Conservation (phyloP, 2,113 vertebrate species). For the Varanus komodoensis region DNA sequence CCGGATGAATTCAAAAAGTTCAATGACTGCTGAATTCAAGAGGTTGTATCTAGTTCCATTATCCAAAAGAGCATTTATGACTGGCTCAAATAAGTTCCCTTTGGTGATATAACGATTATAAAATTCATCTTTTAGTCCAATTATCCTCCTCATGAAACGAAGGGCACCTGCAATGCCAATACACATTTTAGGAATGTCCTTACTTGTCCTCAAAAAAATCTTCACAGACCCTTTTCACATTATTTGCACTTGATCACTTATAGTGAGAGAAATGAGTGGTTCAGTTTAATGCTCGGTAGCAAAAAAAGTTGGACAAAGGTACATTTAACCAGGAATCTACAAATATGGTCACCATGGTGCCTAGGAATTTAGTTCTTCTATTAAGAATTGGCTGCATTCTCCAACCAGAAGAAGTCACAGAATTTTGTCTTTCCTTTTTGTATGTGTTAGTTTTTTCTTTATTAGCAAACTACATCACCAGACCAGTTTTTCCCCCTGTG, state of each 20-base stretch:
- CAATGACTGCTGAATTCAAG: slow-evolving; percentile 96
- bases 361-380: neutral
- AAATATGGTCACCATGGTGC: neutral
- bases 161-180: slow-evolving; percentile 85
- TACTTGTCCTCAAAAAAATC: neutral
- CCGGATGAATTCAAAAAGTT: slow-evolving; percentile 98
- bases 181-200: slow-evolving; percentile 11
- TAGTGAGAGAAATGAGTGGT: neutral
- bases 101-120: slow-evolving; percentile 99
- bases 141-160: slow-evolving; percentile 98
- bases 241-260: neutral
- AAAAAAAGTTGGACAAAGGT: neutral
- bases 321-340: neutral
- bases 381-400: neutral
- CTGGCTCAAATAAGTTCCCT: slow-evolving; percentile 98
- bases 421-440: neutral
- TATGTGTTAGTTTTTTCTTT: neutral
- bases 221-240: neutral
- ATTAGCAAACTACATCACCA: neutral
- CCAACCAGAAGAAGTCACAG: neutral
- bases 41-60: slow-evolving; percentile 98
- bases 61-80: slow-evolving; percentile 96
- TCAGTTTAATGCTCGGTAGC: neutral
- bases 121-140: slow-evolving; percentile 97
- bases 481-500: too few species aligned